These are phyloP conservation scores for Zaprionus capensis DNA, from an alignment of 1,140 invertebrate genomes.

Conservation along the genomic window DNA sequence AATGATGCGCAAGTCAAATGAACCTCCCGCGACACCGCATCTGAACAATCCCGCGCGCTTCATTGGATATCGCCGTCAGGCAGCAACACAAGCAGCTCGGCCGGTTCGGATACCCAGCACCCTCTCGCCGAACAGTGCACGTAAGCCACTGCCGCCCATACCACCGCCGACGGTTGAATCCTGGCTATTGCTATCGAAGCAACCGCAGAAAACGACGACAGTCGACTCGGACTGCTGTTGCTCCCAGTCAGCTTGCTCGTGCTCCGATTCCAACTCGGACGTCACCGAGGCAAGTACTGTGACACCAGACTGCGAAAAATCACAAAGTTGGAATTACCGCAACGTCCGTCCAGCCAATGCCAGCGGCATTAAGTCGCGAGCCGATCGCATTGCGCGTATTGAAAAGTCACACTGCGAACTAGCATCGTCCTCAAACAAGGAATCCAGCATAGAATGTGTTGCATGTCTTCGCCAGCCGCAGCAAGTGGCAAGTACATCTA, in stretches of 20 bases:
- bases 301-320: slow-evolving; percentile 57
- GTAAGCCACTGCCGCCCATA: slow-evolving; percentile 26
- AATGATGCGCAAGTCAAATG: slow-evolving; percentile 63
- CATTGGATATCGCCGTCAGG: slow-evolving; percentile 44
- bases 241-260: slow-evolving; percentile 36
- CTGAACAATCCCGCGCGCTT: slow-evolving; percentile 58
- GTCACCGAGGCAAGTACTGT: slow-evolving; percentile 42
- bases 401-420: slow-evolving; percentile 47
- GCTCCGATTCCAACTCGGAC: slow-evolving; percentile 46
- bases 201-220: slow-evolving; percentile 9
- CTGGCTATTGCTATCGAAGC: slow-evolving; percentile 61
- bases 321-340: slow-evolving; percentile 63
- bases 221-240: slow-evolving; percentile 41
- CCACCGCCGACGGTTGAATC: slow-evolving; percentile 65
- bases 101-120: not conserved
- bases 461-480: slow-evolving; percentile 35
- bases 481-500: not conserved
- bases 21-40: slow-evolving; percentile 31
- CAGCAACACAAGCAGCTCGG: not conserved
- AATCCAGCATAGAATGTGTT: slow-evolving; percentile 9
- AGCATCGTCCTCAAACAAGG: not conserved
- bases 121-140: slow-evolving; percentile 16
- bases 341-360: slow-evolving; percentile 31
- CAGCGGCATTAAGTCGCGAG: slow-evolving; percentile 59
- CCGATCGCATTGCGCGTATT: slow-evolving; percentile 75